These are phyloP conservation scores for Propithecus deckenii DNA, from an alignment of 2,797 vertebrate species.

Conservation along the genomic window DNA sequence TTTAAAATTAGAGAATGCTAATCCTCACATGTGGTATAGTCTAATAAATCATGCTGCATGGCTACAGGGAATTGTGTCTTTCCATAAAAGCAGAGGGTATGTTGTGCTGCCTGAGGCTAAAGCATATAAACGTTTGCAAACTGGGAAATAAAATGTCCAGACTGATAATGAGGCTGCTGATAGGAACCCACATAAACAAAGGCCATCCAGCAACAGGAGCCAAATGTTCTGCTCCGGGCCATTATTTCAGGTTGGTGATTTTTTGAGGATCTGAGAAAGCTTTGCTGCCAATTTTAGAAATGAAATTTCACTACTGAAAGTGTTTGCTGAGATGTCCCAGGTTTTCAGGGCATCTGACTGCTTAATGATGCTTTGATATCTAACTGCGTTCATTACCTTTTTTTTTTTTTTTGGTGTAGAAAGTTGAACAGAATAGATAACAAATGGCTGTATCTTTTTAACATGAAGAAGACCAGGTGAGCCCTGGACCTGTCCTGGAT, in stretches of 20 bases:
- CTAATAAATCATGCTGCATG: not conserved
- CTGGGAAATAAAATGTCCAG: constrained; percentile 42
- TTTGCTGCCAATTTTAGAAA: constrained; percentile 36
- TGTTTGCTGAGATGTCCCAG: not conserved
- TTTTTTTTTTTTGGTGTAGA: not conserved
- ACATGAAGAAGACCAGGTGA: not conserved
- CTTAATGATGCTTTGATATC: not conserved
- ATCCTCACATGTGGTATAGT: not conserved
- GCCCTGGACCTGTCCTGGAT: not conserved
- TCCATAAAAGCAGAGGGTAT: not conserved
- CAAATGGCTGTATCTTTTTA: not conserved
- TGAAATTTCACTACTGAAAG: not conserved
- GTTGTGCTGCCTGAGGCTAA: constrained; percentile 38
- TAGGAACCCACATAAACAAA: not conserved
- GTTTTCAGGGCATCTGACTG: not conserved
- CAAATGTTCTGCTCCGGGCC: not conserved
- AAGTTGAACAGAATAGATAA: not conserved
- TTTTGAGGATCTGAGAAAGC: not conserved
- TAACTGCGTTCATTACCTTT: not conserved
- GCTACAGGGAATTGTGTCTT: not conserved
- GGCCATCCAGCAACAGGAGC: not conserved
- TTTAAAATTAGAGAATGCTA: constrained; percentile 51
- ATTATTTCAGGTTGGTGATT: not conserved
- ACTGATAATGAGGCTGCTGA: not conserved
- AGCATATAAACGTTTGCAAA: constrained; percentile 54